phyloP scores from a whole-genome alignment of 2,888 invertebrate species.

The Malacosoma neustria region DNA sequence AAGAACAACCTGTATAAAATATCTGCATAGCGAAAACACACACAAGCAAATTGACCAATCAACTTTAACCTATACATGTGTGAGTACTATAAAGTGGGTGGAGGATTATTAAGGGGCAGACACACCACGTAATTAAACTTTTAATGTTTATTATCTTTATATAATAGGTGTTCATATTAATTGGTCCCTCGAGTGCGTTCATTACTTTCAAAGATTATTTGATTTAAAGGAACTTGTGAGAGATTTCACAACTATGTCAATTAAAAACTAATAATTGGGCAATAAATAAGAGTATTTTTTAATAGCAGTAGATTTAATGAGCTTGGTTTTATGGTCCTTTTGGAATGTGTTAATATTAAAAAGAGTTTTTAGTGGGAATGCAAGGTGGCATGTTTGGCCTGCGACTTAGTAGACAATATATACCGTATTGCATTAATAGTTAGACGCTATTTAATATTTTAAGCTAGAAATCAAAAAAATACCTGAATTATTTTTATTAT shows the following conservation, averaged over 20 bases:
- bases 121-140: slow-evolving; percentile 30
- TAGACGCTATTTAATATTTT: too few species aligned
- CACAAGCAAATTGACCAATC: slow-evolving; percentile 24
- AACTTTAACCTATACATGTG: slow-evolving; percentile 23
- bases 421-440: too few species aligned
- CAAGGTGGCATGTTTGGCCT: too few species aligned
- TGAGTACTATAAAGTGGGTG: slow-evolving; percentile 24
- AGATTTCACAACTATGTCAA: background rate
- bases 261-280: background rate
- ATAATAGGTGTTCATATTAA: slow-evolving; percentile 16
- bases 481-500: too few species aligned
- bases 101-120: slow-evolving; percentile 15
- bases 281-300: background rate
- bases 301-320: too few species aligned
- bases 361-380: too few species aligned
- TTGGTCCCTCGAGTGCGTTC: background rate
- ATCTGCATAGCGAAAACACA: slow-evolving; percentile 43
- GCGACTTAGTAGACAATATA: too few species aligned
- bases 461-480: too few species aligned
- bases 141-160: slow-evolving; percentile 29
- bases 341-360: too few species aligned
- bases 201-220: background rate
- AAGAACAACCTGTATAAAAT: slow-evolving; percentile 28
- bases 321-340: too few species aligned
- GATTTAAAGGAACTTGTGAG: slow-evolving; percentile 1